phyloP scores from a whole-genome alignment of 2,888 invertebrate genomes.

The Noctua pronuba region DNA sequence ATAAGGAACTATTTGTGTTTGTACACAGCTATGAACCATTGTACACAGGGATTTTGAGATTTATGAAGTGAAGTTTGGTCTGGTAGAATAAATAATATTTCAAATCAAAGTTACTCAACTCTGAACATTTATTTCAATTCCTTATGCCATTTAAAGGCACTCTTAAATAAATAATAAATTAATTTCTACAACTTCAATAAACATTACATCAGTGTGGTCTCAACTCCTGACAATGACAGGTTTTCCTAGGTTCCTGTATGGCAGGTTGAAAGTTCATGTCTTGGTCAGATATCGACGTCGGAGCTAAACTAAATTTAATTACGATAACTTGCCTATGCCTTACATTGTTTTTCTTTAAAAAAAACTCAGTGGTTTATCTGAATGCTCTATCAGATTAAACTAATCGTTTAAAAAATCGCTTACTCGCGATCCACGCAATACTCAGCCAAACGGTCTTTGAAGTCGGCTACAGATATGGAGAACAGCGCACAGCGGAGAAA shows the following conservation, averaged over 20 bases:
- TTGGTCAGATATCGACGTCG: not conserved
- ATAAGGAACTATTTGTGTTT: conserved; percentile 44
- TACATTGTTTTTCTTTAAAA: not conserved
- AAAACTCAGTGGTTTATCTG: not conserved
- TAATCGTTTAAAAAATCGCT: not conserved
- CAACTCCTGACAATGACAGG: no score
- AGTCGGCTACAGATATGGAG: conserved; percentile 4
- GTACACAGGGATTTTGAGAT: conserved; percentile 5
- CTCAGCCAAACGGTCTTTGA: conserved; percentile 13
- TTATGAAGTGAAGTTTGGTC: not conserved
- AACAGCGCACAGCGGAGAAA: not conserved
- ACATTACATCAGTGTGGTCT: no score
- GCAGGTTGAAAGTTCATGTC: no score
- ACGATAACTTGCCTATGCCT: not conserved
- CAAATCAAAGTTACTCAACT: not conserved
- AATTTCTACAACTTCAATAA: no score
- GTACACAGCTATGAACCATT: conserved; percentile 2
- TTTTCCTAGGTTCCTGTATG: no score
- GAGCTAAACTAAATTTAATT: not conserved
- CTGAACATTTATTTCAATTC: no score
- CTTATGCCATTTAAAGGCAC: not conserved
- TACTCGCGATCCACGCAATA: not conserved
- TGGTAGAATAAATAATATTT: not conserved
- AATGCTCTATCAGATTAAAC: not conserved
- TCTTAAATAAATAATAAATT: not conserved